phyloP scores from a whole-genome alignment of 2,113 vertebrate genomes.

The Silurus meridionalis region DNA sequence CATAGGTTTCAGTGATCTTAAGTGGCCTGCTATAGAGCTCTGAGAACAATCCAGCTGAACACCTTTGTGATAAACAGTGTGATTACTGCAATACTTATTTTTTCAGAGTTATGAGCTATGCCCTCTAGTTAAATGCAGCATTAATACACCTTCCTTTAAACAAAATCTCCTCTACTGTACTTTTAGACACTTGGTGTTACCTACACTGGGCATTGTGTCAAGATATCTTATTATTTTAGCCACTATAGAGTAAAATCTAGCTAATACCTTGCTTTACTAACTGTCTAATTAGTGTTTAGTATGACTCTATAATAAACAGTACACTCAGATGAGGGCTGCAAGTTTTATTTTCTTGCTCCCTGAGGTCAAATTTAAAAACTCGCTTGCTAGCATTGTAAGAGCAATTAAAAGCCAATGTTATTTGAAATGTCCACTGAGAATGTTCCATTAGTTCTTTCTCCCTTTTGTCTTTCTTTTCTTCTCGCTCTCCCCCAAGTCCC shows the following conservation, averaged over 20 bases:
- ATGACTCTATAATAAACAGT: background rate
- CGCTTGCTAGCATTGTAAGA: background rate
- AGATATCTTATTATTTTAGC: background rate
- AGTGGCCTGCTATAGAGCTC: too few relatives aligned
- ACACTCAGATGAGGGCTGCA: background rate
- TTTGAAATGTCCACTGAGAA: background rate
- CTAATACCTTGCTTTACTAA: background rate
- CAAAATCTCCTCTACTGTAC: background rate
- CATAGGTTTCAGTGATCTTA: too few relatives aligned
- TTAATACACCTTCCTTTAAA: background rate
- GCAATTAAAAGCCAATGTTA: background rate
- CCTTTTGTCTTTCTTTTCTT: background rate
- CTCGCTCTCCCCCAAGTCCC: background rate
- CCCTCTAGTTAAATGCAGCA: background rate
- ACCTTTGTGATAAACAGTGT: too few relatives aligned
- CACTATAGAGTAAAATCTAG: background rate
- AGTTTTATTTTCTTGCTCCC: background rate
- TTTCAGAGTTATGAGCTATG: too few relatives aligned
- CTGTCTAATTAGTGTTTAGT: background rate
- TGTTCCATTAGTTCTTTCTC: background rate
- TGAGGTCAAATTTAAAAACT: background rate
- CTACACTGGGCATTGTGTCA: background rate
- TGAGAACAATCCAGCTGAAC: too few relatives aligned
- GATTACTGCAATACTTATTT: too few relatives aligned
- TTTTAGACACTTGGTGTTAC: background rate